phyloP scores from a whole-genome alignment of 2,888 invertebrate species.

The Chaetogeoica ovagalla region DNA sequence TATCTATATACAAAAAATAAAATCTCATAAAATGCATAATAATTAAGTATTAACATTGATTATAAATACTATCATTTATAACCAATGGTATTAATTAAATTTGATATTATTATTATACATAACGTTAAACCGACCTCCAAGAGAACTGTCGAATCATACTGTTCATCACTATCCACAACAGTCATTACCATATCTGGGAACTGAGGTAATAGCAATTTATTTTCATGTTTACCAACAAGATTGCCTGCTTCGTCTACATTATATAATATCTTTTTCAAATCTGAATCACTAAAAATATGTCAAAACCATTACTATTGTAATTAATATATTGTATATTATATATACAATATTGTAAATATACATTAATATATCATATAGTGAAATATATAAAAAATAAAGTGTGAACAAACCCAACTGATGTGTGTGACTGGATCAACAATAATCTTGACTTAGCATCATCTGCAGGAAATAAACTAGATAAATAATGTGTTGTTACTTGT shows the following conservation, averaged over 20 bases:
- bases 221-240: conserved; percentile 41
- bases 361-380: background rate
- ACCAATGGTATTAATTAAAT: no score
- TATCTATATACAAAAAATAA: conserved; percentile 19
- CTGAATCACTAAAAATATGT: conserved; percentile 31
- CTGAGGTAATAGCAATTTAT: conserved; percentile 27
- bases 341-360: no score
- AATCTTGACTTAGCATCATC: conserved; percentile 48
- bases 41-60: background rate
- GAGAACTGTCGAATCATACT: conserved; percentile 27
- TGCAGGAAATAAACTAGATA: conserved; percentile 35
- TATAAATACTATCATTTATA: no score
- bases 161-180: conserved; percentile 33
- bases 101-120: background rate
- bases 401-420: conserved; percentile 20
- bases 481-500: conserved; percentile 50
- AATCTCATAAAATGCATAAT: conserved; percentile 1
- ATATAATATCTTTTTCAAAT: conserved; percentile 46
- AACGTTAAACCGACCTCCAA: conserved; percentile 27
- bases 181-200: conserved; percentile 48
- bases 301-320: no score
- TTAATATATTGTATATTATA: background rate
- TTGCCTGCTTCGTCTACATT: conserved; percentile 47
- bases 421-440: conserved; percentile 34
- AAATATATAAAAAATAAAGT: background rate